Evolutionary conservation across 2,113 vertebrate genomes (phyloP).

Genomic region (Halcyon senegalensis): DNA sequence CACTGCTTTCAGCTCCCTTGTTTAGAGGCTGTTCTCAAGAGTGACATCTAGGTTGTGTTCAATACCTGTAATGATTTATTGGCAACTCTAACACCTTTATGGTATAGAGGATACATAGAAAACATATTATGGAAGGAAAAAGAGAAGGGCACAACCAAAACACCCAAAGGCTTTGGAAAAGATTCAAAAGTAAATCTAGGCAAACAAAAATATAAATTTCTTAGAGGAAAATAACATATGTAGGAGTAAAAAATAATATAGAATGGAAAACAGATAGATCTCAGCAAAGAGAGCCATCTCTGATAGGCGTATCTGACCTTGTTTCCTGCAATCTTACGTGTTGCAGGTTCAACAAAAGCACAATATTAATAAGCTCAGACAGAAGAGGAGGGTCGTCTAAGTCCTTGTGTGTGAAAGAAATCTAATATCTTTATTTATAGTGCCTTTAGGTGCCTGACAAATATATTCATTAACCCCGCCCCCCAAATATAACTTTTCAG

Average conservation of each 20-base stretch:
- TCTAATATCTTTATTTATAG: background rate
- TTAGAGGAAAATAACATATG: background rate
- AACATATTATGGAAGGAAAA: background rate
- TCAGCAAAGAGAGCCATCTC: background rate
- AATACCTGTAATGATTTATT: background rate
- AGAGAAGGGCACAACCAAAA: background rate
- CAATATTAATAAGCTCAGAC: background rate
- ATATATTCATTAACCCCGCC: background rate
- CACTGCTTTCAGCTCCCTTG: background rate
- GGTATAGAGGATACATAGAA: background rate
- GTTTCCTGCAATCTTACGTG: background rate
- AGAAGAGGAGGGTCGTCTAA: background rate
- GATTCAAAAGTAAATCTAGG: background rate
- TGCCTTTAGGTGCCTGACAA: background rate
- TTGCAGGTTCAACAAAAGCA: background rate
- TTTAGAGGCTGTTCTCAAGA: background rate
- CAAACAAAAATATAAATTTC: background rate
- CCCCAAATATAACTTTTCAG: background rate
- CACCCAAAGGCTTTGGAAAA: background rate
- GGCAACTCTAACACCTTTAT: background rate
- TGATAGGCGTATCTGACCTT: background rate
- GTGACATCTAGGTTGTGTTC: background rate
- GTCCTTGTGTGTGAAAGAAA: background rate
- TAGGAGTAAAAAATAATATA: background rate
- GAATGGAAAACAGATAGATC: background rate